Conservation (phyloP, 2,797 vertebrate species). For the Xenopus petersii region DNA sequence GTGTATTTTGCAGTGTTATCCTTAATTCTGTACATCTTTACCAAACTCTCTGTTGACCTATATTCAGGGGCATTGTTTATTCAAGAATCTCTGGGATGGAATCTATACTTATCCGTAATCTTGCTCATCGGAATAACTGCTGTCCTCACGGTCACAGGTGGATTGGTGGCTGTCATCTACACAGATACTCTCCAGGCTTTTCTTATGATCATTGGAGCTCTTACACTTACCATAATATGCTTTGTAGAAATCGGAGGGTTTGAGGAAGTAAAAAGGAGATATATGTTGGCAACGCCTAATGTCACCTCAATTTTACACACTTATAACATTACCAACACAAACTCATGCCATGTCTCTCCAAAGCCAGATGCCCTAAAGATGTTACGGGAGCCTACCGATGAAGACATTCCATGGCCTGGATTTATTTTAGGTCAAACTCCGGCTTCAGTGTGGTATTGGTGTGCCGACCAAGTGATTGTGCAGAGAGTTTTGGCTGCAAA, state of each 20-base stretch:
- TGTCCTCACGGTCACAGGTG: constrained; percentile 90
- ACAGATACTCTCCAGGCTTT: constrained; percentile 94
- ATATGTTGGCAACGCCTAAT: constrained; percentile 92
- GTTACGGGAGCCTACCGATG: constrained; percentile 85
- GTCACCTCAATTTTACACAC: constrained; percentile 80
- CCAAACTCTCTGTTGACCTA: constrained; percentile 95
- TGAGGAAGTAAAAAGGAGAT: constrained; percentile 87
- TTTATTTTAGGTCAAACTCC: constrained; percentile 95
- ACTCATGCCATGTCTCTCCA: constrained; percentile 83
- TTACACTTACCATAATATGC: constrained; percentile 88
- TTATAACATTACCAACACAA: constrained; percentile 83
- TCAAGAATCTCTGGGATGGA: constrained; percentile 97
- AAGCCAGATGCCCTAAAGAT: constrained; percentile 86
- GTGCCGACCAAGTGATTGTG: constrained; percentile 97
- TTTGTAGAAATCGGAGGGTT: constrained; percentile 88
- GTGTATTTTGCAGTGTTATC: constrained; percentile 92
- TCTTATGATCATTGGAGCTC: constrained; percentile 92
- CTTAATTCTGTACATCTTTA: constrained; percentile 94
- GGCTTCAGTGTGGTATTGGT: constrained; percentile 99
- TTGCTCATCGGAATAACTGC: constrained; percentile 94
- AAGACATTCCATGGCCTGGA: constrained; percentile 95
- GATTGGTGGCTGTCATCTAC: constrained; percentile 94
- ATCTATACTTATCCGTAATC: constrained; percentile 91
- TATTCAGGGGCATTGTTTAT: constrained; percentile 97
- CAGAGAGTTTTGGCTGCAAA: constrained; percentile 95